A percentile compares a stretch with the other conserved stretches of the same genome.
These are phyloP conservation scores for Papilio dardanus DNA, from an alignment of 1,140 invertebrate genomes.

Conservation along the genomic window DNA sequence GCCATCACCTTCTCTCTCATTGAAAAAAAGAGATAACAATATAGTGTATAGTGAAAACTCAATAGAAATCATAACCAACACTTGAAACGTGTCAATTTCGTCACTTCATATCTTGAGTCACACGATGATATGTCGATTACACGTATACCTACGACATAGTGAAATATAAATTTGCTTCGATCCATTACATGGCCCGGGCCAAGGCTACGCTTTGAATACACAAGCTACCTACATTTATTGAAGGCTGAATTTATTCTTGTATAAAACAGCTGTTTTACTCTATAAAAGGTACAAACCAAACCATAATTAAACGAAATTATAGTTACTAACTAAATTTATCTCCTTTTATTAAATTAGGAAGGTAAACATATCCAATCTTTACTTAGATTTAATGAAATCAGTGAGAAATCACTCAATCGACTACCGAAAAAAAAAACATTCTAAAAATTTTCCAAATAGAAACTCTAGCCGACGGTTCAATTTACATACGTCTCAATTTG, in stretches of 20 bases:
- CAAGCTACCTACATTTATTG: conserved; percentile 6
- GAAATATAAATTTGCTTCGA: neutral
- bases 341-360: too few species aligned
- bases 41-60: too few species aligned
- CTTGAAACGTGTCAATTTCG: conserved; percentile 8
- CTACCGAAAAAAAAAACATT: neutral
- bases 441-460: neutral
- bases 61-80: neutral
- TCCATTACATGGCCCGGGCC: conserved; percentile 3
- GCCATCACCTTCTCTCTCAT: neutral
- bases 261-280: neutral
- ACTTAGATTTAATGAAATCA: too few species aligned
- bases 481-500: neutral
- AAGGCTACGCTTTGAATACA: neutral
- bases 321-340: too few species aligned
- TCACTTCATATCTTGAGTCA: neutral
- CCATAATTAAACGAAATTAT: too few species aligned
- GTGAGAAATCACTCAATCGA: too few species aligned
- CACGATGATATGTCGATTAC: neutral
- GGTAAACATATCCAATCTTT: too few species aligned
- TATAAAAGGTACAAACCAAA: too few species aligned
- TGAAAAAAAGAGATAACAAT: neutral
- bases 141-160: neutral
- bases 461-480: neutral
- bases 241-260: neutral